Base-by-base conservation (phyloP, 2,113 vertebrate genomes). In the Hystrix brachyura region DNA sequence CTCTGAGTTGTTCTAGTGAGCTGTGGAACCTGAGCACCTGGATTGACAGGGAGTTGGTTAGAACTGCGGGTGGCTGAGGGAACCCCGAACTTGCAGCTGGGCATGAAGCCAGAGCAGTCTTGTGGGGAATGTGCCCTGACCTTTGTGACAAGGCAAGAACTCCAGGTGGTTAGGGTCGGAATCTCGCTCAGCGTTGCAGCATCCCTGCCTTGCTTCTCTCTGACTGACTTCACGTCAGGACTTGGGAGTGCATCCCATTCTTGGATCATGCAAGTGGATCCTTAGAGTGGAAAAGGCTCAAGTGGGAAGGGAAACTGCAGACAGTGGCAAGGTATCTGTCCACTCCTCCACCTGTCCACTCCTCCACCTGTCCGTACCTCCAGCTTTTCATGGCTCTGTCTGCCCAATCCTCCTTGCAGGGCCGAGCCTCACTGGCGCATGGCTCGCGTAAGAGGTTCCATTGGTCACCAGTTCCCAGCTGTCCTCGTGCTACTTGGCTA, bases 171-270 rank as follows among this genome's bases (percentile, higher is more conserved):
- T 4, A 7, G 43, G 0, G 0, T 43, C 38, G 15, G 27, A 27
- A 18, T 1, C 0, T 1, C 0, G 0, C 2, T 15, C 15, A 18
- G 21, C 38, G 4, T 60, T 3, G 0, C 1, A 29, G 21, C 2
- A 0, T 5, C 5, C 29, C 48, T 60, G 62, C 32, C 57, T 82
- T 7, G 1, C 5, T 5, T 60, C 48, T 60, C 69, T 89, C n/a
- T 11, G 27, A 23, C 48, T 10, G 57, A 27, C 67, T 55, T 69
- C 55, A 23, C 3, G 25, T 59, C 43, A 60, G 87, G 43, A 15
- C 14, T 53, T 67, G 29, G 80, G 25, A 62, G 55, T 17, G 38
- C 62, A 29, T 60, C 62, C 62, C 17, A 15, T 25, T n/a, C 23
- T 60, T 21, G 12, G 6, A 57, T 46, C 1, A 7, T 2, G 19